Evolutionary conservation across 2,113 vertebrate species (phyloP).

Genomic region (Fulica atra): DNA sequence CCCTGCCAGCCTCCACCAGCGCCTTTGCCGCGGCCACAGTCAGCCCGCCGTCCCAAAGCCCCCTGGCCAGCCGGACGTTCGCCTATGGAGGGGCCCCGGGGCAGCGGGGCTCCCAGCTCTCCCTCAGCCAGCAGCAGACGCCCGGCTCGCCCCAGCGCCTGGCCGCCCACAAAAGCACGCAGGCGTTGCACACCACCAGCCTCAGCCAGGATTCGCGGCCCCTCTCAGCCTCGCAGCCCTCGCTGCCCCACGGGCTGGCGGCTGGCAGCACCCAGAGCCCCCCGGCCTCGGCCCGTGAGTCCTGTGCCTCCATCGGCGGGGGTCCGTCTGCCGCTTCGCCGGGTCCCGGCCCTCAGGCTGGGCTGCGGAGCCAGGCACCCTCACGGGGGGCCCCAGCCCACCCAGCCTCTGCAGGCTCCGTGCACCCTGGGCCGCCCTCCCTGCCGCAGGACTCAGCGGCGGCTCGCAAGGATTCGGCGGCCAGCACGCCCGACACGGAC

Average conservation of each 20-base stretch:
- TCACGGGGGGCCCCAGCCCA: slow-evolving; percentile 79
- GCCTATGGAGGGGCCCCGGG: slow-evolving; percentile 72
- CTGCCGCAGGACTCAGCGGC: slow-evolving; percentile 77
- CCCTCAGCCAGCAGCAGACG: slow-evolving; percentile 81
- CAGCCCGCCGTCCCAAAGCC: slow-evolving; percentile 84
- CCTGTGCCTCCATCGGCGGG: slow-evolving; percentile 78
- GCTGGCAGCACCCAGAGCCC: slow-evolving; percentile 80
- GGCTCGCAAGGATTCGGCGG: slow-evolving; percentile 82
- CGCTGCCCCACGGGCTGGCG: slow-evolving; percentile 84
- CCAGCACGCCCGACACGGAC: slow-evolving; percentile 86
- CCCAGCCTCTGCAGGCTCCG: slow-evolving; percentile 78
- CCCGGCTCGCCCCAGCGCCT: slow-evolving; percentile 79
- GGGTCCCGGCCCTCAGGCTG: neutral
- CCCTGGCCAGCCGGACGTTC: slow-evolving; percentile 82
- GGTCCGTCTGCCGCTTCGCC: slow-evolving; percentile 58
- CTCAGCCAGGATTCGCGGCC: slow-evolving; percentile 89
- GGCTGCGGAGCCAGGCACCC: slow-evolving; percentile 67
- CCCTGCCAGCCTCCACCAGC: slow-evolving; percentile 47
- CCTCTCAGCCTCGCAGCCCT: slow-evolving; percentile 92
- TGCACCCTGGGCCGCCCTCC: slow-evolving; percentile 61
- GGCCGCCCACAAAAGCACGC: slow-evolving; percentile 83
- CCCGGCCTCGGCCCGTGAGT: slow-evolving; percentile 79
- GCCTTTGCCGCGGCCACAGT: slow-evolving; percentile 77
- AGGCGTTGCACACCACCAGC: slow-evolving; percentile 83
- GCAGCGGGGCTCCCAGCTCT: slow-evolving; percentile 87